Evolutionary conservation across 2,888 invertebrate genomes (phyloP), one percentile per base, ranked within the genome.

Genomic region (Yponomeuta malinellus): DNA sequence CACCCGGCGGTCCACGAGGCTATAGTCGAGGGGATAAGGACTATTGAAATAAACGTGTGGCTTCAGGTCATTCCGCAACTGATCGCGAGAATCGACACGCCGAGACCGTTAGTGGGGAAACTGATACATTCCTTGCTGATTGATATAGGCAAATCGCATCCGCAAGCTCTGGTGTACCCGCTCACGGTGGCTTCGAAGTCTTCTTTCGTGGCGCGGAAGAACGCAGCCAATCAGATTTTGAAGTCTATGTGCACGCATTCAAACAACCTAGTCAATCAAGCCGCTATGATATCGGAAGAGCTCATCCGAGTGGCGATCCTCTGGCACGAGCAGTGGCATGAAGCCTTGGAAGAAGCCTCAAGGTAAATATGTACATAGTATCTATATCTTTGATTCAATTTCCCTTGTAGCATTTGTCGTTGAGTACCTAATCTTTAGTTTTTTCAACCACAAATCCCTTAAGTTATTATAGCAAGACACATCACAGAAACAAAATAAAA

Each of bases 321-420:
- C 29, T 99, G 99, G 99, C 99, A 99, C 82, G 99, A 99, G 85
- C 95, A 98, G 80, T 99, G 99, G 99, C 98, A 99, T 82, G 99
- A 99, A 85, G 99, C 98, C 0, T 88, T 99, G 31, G 97, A 97
- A 79, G 99, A 99, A 83, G 99, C 99, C 0, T 97, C 97, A 6
- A 82, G 73, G 73, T 73, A 70, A 63, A 0, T 91, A 96, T 23
- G 23, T 23, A 23, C 23, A 23, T 23, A 23, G 23, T 23, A 23
- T 23, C 23, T 23, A 23, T 23, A 23, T 23, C 23, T 23, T 23
- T 23, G 23, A 23, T 23, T 23, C 23, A 23, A 23, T 23, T 23
- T 23, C 23, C 23, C 23, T 23, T 23, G 23, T 23, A 23, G 23
- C 23, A 23, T 23, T 23, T 23, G 23, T 23, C 23, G 23, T 23